phyloP scores from a whole-genome alignment of 2,888 invertebrate species.

The Nephrotoma flavescens region DNA sequence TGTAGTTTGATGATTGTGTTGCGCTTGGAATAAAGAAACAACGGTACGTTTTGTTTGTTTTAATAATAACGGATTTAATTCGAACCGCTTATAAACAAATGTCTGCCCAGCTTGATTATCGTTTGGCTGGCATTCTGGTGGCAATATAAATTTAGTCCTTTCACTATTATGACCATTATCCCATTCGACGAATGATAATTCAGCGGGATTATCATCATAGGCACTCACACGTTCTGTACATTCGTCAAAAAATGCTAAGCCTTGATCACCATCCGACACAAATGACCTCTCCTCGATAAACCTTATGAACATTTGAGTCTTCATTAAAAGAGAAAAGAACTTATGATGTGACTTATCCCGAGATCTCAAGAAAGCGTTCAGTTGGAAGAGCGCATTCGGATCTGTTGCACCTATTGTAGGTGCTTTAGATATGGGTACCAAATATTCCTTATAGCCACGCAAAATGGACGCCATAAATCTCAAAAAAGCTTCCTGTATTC shows the following conservation, averaged over 20 bases:
- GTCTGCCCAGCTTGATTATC: constrained; percentile 18
- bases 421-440: constrained; percentile 85
- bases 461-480: constrained; percentile 87
- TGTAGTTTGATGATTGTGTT: constrained; percentile 31
- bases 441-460: constrained; percentile 74
- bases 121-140: constrained; percentile 59
- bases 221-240: constrained; percentile 68
- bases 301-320: constrained; percentile 93
- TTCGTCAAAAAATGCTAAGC: constrained; percentile 93
- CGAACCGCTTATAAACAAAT: constrained; percentile 45
- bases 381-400: constrained; percentile 86
- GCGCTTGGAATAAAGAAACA: constrained; percentile 24
- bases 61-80: constrained; percentile 44
- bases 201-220: constrained; percentile 36
- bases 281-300: constrained; percentile 98
- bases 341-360: constrained; percentile 78
- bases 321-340: constrained; percentile 78
- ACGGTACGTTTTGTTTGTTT: constrained; percentile 24
- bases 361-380: constrained; percentile 75
- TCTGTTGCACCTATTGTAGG: constrained; percentile 91
- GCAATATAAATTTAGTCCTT: constrained; percentile 86
- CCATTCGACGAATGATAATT: constrained; percentile 61
- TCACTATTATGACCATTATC: constrained; percentile 70
- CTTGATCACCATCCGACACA: constrained; percentile 94
- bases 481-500: constrained; percentile 94